Conservation (phyloP, 64 coral and sea anemone genomes). For the Astreopora myriophthalma region DNA sequence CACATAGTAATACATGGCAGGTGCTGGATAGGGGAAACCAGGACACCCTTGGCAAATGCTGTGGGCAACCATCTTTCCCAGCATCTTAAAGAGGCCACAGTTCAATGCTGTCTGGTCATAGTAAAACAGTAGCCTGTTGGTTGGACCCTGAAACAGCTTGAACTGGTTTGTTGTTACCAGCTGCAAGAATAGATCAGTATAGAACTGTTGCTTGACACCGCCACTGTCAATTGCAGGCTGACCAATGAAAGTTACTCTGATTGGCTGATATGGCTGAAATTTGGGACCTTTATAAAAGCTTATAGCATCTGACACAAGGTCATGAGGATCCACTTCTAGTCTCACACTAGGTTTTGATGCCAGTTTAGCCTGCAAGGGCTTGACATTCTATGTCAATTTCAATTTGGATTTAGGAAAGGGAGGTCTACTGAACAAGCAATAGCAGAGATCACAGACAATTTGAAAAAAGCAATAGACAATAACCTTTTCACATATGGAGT, state of each 20-base stretch:
- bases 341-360: conserved; percentile 1
- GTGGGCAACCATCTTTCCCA: conserved; percentile 15
- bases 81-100: conserved; percentile 36
- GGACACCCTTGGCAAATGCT: conserved; percentile 3
- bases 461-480: too few relatives aligned
- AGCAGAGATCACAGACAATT: too few relatives aligned
- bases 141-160: conserved; percentile 36
- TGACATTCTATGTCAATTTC: too few relatives aligned
- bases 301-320: conserved; percentile 9
- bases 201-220: conserved; percentile 16
- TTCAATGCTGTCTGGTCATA: conserved; percentile 38
- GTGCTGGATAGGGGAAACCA: conserved; percentile 24
- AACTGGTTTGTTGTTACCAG: neutral
- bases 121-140: neutral
- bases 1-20: conserved; percentile 32
- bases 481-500: too few relatives aligned
- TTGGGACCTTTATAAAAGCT: neutral
- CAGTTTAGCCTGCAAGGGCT: neutral
- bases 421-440: too few relatives aligned
- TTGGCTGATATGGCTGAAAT: neutral
- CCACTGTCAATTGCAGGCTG: conserved; percentile 47
- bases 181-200: conserved; percentile 14
- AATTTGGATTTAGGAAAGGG: too few relatives aligned
- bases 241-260: neutral
- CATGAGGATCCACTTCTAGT: conserved; percentile 11